A percentile compares a stretch with the other conserved stretches of the same genome.
Evolutionary conservation across 1,140 invertebrate genomes (phyloP).

Genomic region (Ostrea denselamellosa): DNA sequence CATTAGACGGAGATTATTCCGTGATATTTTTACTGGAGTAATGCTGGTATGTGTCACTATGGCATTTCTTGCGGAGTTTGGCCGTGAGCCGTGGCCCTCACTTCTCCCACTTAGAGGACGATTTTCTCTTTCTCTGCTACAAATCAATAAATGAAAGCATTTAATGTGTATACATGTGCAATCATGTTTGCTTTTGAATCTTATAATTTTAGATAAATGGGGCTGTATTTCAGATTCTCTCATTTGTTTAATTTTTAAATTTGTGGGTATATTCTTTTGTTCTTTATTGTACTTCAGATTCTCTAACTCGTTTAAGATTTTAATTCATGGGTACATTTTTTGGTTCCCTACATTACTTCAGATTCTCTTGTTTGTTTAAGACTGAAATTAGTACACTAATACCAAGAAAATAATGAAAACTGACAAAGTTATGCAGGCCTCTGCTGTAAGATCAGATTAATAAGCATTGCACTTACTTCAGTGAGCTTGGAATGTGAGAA

Average conservation of each 20-base stretch:
- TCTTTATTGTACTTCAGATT: neutral
- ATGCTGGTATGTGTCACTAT: slow-evolving; percentile 54
- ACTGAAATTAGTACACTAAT: too few species aligned
- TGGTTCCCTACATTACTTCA: too few species aligned
- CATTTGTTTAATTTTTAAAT: too few species aligned
- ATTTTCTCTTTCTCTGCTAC: slow-evolving; percentile 33
- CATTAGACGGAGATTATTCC: slow-evolving; percentile 76
- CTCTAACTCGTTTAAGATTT: neutral
- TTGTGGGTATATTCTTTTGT: neutral
- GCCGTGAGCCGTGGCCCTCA: slow-evolving; percentile 53
- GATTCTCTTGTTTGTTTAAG: too few species aligned
- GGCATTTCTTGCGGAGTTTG: slow-evolving; percentile 55
- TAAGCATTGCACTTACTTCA: neutral
- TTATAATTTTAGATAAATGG: too few species aligned
- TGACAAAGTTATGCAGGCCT: too few species aligned
- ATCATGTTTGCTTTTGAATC: too few species aligned
- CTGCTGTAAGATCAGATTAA: too few species aligned
- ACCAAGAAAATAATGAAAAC: too few species aligned
- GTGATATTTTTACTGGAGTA: slow-evolving; percentile 76
- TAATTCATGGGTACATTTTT: neutral
- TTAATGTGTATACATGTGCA: neutral
- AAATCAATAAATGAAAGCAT: neutral
- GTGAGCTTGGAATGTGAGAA: neutral
- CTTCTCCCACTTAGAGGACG: slow-evolving; percentile 50
- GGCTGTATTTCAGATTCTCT: too few species aligned